Evolutionary conservation across 2,113 vertebrate genomes (phyloP).

Genomic region (Mus musculus): GRCm39 chr9:79426501-79427000

Average conservation of each 20-base stretch:
- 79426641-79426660: too few relatives aligned
- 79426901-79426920: background rate
- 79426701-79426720: too few relatives aligned
- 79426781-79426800: background rate
- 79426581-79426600: too few relatives aligned
- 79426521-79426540: too few relatives aligned
- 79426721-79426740: background rate
- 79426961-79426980: background rate
- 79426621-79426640: too few relatives aligned
- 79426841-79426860: background rate
- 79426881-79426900: background rate
- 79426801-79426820: background rate
- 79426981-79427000: background rate
- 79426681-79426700: too few relatives aligned
- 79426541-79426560: too few relatives aligned
- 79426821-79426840: background rate
- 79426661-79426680: accelerated
- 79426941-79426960: background rate
- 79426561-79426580: too few relatives aligned
- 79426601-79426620: too few relatives aligned
- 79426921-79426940: background rate
- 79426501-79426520: too few relatives aligned
- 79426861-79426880: background rate
- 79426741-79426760: background rate
- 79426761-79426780: background rate